Percentiles rank a stretch among this genome's conserved stretches.
These are phyloP conservation scores for Mixornis gularis DNA, from an alignment of 2,113 vertebrate species.

Conservation along the genomic window DNA sequence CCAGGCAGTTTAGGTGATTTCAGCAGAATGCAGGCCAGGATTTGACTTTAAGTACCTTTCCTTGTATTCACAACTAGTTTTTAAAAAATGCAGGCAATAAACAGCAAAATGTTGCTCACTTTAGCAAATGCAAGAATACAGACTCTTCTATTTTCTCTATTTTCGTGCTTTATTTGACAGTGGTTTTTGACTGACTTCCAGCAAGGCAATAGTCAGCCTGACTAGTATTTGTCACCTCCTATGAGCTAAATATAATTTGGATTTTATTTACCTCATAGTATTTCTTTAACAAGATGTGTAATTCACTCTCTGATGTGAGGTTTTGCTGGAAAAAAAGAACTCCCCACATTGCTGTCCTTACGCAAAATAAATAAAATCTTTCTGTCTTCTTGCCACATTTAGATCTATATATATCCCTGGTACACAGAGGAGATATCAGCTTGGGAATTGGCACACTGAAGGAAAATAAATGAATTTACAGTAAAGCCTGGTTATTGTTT, in stretches of 20 bases:
- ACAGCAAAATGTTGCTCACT: not conserved
- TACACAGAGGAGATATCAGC: conserved; percentile 26
- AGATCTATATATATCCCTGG: conserved; percentile 31
- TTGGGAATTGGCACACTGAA: conserved; percentile 24
- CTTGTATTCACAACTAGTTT: not conserved
- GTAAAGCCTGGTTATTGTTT: conserved; percentile 61
- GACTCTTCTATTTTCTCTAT: not conserved
- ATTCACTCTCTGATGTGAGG: not conserved
- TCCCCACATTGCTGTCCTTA: not conserved
- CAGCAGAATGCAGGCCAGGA: not conserved
- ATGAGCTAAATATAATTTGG: conserved; percentile 32
- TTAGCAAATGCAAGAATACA: not conserved
- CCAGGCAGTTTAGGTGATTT: not conserved
- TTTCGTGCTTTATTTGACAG: not conserved
- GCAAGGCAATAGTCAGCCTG: not conserved
- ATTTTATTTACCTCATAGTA: conserved; percentile 35
- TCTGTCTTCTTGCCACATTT: conserved; percentile 24
- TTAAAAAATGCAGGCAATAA: not conserved
- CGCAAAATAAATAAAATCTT: conserved; percentile 15
- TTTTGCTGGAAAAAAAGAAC: conserved; percentile 31
- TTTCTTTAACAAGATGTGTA: conserved; percentile 17
- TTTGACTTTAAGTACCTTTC: not conserved
- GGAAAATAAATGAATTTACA: conserved; percentile 63
- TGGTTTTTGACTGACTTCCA: conserved; percentile 23
- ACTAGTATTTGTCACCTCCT: conserved; percentile 20